phyloP scores from a whole-genome alignment of 2,888 invertebrate genomes.

The Willowsia nigromaculata region DNA sequence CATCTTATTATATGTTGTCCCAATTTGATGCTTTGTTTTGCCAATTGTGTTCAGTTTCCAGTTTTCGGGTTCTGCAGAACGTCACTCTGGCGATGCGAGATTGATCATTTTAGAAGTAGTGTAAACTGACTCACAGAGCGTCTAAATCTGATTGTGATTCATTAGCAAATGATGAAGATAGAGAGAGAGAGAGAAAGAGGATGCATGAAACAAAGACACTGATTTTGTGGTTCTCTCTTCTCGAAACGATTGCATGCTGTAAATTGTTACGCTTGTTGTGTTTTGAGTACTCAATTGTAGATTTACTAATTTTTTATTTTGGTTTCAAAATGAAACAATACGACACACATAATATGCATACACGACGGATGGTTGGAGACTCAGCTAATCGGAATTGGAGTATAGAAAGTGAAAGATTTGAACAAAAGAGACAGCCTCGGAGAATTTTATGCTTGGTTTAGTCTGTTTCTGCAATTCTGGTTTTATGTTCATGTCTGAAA shows the following conservation, averaged over 20 bases:
- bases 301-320: neutral
- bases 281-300: no score
- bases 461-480: neutral
- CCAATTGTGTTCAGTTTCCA: neutral
- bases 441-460: neutral
- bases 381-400: neutral
- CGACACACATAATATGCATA: neutral
- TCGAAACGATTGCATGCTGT: neutral
- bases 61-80: neutral
- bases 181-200: neutral
- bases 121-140: neutral
- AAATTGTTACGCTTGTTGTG: no score
- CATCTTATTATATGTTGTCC: no score
- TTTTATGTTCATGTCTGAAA: neutral
- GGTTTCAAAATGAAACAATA: neutral
- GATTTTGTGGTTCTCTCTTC: neutral
- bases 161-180: neutral
- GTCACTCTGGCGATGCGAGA: neutral
- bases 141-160: neutral
- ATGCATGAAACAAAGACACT: neutral
- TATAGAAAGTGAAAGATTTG: no score
- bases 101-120: neutral
- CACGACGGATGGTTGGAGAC: neutral
- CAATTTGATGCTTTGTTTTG: neutral
- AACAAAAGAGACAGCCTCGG: neutral